Evolutionary conservation across 1,140 invertebrate species (phyloP).

Genomic region (Homarus americanus): DNA sequence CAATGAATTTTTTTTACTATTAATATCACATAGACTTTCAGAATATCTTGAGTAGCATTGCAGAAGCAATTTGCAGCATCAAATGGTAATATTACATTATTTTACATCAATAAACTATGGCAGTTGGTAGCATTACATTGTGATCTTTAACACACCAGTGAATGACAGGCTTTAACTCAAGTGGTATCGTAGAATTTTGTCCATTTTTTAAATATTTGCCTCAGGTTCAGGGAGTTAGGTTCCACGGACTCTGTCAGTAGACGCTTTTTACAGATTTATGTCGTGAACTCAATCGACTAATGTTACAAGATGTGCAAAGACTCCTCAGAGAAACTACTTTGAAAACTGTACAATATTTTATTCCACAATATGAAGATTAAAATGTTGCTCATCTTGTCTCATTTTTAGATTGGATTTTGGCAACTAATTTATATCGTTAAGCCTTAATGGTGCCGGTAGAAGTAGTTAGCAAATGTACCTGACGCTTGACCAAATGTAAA

Average conservation of each 20-base stretch:
- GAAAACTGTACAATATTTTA: not conserved
- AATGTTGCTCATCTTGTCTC: slow-evolving; percentile 17
- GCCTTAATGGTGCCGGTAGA: slow-evolving; percentile 47
- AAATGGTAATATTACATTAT: not conserved
- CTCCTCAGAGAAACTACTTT: not conserved
- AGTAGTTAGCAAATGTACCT: slow-evolving; percentile 53
- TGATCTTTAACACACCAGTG: too few species aligned
- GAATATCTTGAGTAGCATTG: too few species aligned
- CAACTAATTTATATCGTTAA: slow-evolving; percentile 41
- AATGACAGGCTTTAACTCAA: not conserved
- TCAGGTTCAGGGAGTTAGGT: slow-evolving; percentile 28
- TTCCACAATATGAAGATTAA: not conserved
- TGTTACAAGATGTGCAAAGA: slow-evolving; percentile 30
- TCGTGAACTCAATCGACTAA: slow-evolving; percentile 11
- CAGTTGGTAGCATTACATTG: too few species aligned
- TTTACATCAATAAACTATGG: too few species aligned
- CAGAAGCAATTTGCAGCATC: not conserved
- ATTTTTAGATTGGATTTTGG: slow-evolving; percentile 31
- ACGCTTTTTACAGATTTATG: slow-evolving; percentile 31
- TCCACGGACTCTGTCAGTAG: slow-evolving; percentile 27
- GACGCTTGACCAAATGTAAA: slow-evolving; percentile 56
- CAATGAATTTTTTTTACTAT: too few species aligned
- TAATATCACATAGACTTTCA: too few species aligned
- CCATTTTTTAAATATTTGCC: slow-evolving; percentile 31
- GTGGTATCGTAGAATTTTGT: slow-evolving; percentile 11